Evolutionary conservation across 2,888 invertebrate species (phyloP).

Genomic region (Galerucella pusilla): DNA sequence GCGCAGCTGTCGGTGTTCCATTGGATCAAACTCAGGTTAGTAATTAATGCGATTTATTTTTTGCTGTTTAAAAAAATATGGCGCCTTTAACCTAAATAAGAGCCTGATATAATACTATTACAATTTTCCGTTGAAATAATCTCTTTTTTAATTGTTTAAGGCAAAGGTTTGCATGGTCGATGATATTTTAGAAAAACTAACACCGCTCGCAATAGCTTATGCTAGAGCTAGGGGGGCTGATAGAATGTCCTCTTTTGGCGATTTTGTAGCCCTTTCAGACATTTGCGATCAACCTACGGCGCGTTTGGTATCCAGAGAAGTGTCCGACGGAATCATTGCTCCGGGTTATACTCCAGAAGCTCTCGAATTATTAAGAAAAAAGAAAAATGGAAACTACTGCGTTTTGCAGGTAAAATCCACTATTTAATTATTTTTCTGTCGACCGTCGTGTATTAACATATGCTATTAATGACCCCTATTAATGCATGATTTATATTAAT

Average conservation of each 20-base stretch:
- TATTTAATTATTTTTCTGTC: too few relatives aligned
- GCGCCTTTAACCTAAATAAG: too few relatives aligned
- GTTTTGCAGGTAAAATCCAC: slow-evolving; percentile 72
- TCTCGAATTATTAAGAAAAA: slow-evolving; percentile 87
- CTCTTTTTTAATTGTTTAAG: slow-evolving; percentile 62
- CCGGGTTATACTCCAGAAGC: slow-evolving; percentile 90
- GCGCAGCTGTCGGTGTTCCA: slow-evolving; percentile 91
- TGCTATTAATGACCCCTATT: too few relatives aligned
- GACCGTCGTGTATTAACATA: too few relatives aligned
- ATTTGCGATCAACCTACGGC: slow-evolving; percentile 91
- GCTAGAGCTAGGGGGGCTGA: slow-evolving; percentile 97
- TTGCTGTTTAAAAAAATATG: too few relatives aligned
- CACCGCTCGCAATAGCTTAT: slow-evolving; percentile 90
- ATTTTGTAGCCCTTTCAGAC: slow-evolving; percentile 95
- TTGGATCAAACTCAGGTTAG: slow-evolving; percentile 75
- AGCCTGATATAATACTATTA: too few relatives aligned
- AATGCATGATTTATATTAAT: too few relatives aligned
- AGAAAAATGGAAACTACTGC: slow-evolving; percentile 94
- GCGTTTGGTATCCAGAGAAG: slow-evolving; percentile 90
- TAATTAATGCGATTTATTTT: background rate
- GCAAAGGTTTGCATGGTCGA: slow-evolving; percentile 94
- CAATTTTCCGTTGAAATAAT: too few relatives aligned
- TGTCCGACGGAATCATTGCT: slow-evolving; percentile 98
- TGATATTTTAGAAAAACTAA: slow-evolving; percentile 78
- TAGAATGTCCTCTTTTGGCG: slow-evolving; percentile 99